Conservation (phyloP, 37 sponge, comb jelly and placozoan genomes). For the Spongilla lacustris region DNA sequence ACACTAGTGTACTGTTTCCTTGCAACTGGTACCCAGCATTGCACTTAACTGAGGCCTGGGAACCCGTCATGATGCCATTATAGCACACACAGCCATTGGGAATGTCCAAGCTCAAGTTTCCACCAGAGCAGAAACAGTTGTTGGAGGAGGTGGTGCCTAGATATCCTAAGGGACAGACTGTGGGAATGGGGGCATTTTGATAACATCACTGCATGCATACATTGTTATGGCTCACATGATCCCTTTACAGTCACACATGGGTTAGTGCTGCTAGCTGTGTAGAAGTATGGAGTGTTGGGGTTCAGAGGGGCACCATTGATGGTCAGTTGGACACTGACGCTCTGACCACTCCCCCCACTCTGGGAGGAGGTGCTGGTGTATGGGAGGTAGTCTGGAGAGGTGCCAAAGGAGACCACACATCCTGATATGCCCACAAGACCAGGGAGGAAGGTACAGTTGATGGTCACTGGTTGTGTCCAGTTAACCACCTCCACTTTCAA, state of each 20-base stretch:
- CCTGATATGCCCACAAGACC: no score
- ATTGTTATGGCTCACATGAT: neutral
- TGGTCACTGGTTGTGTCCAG: no score
- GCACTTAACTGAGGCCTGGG: neutral
- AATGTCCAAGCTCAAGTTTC: no score
- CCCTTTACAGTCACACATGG: neutral
- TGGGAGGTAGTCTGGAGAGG: no score
- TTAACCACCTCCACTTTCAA: no score
- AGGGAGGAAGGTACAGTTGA: no score
- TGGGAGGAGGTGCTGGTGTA: no score
- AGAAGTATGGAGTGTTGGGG: neutral
- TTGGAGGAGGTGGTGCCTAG: neutral
- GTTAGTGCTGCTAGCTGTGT: neutral
- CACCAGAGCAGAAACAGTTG: neutral
- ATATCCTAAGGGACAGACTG: no score
- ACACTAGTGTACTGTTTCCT: neutral
- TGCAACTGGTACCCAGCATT: neutral
- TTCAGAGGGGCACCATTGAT: neutral
- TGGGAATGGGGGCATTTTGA: neutral
- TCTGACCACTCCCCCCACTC: no score
- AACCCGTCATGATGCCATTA: neutral
- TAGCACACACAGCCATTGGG: neutral
- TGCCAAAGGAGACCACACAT: no score
- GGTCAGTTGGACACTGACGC: neutral
- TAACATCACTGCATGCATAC: no score